A percentile compares a stretch with the other conserved stretches of the same genome.
Evolutionary conservation across 2,888 invertebrate species (phyloP).

Genomic region (Hermaeophaga mercurialis): DNA sequence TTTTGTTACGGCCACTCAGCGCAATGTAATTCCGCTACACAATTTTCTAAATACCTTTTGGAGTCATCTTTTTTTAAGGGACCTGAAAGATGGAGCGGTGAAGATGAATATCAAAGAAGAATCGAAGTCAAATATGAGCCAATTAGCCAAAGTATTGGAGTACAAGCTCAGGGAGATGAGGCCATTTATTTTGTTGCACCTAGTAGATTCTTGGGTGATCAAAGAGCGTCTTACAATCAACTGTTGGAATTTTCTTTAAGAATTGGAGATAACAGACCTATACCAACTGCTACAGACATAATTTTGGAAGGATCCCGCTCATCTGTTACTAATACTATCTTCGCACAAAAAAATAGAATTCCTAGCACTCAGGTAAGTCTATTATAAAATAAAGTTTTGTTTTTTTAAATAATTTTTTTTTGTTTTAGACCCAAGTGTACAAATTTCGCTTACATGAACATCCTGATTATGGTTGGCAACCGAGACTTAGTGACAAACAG

Average conservation of each 20-base stretch:
- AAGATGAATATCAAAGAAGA: conserved; percentile 63
- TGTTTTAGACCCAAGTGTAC: conserved; percentile 73
- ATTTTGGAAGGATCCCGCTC: conserved; percentile 80
- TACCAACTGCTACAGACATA: conserved; percentile 84
- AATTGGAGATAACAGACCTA: conserved; percentile 82
- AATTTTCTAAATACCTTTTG: conserved; percentile 58
- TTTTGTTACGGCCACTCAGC: conserved; percentile 99
- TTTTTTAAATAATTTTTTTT: too few species aligned
- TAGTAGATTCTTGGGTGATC: conserved; percentile 83
- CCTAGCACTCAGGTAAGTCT: conserved; percentile 70
- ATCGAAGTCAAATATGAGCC: conserved; percentile 77
- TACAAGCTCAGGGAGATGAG: conserved; percentile 73
- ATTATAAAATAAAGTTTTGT: too few species aligned
- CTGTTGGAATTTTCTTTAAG: conserved; percentile 85
- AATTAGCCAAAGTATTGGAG: conserved; percentile 78
- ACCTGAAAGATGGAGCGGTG: conserved; percentile 82
- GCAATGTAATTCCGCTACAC: conserved; percentile 78
- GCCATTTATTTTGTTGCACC: conserved; percentile 91
- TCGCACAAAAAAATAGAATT: conserved; percentile 85
- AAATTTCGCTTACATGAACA: conserved; percentile 91
- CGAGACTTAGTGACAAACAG: conserved; percentile 81
- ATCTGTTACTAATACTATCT: conserved; percentile 86
- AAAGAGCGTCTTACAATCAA: conserved; percentile 93
- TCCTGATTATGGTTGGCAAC: conserved; percentile 82
- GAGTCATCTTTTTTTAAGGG: conserved; percentile 89